Evolutionary conservation across 2,113 vertebrate species (phyloP).

Genomic region (Pseudopodoces humilis): DNA sequence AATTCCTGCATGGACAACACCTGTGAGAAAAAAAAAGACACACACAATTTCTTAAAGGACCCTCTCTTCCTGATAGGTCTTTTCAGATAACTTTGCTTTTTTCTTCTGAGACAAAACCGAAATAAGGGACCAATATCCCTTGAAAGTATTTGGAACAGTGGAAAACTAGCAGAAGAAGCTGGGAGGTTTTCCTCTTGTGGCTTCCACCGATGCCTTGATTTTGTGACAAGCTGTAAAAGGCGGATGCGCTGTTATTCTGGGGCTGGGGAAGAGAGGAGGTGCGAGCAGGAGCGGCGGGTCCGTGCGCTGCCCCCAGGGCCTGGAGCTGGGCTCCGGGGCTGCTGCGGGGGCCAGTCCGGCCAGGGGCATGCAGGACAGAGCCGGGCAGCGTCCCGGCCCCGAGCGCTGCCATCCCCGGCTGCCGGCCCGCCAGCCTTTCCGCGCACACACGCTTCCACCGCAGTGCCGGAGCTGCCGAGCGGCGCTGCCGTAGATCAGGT

Average conservation of each 20-base stretch:
- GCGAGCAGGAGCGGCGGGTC: background rate
- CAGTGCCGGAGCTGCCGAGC: background rate
- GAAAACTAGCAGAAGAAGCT: background rate
- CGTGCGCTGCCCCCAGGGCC: background rate
- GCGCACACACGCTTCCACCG: background rate
- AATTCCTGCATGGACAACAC: background rate
- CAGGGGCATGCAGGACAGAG: background rate
- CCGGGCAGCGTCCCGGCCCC: background rate
- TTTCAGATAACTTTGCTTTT: background rate
- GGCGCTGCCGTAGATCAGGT: background rate
- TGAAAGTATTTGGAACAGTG: background rate
- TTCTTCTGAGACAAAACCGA: background rate
- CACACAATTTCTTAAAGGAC: background rate
- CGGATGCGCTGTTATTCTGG: background rate
- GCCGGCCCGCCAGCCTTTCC: background rate
- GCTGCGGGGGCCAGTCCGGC: background rate
- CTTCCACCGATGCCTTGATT: background rate
- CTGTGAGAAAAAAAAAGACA: background rate
- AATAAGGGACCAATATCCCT: background rate
- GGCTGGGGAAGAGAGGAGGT: accelerated
- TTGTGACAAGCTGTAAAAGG: background rate
- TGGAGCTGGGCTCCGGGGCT: background rate
- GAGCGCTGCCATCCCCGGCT: background rate
- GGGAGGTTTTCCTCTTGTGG: no score
- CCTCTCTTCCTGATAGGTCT: background rate